Base-by-base conservation (phyloP, 2,797 vertebrate species). In the Diceros bicornis region DNA sequence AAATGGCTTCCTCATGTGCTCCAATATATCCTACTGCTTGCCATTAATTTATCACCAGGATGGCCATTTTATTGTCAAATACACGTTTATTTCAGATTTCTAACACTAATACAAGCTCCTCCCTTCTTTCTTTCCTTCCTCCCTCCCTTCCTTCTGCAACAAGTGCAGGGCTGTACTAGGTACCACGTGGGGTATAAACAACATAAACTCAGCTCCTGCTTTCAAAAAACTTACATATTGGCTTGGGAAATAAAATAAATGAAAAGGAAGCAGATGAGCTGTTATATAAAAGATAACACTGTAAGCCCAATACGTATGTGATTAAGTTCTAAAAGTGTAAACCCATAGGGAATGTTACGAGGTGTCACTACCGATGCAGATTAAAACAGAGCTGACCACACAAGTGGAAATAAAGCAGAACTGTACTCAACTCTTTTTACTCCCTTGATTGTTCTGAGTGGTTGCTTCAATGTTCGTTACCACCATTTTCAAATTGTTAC, bases 221-320 rank as follows among this genome's bases (percentile, higher is more conserved):
- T 97, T 97, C 77, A 90, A 55, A 81, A 89, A 91, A 74, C 59
- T 68, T 50, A 89, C 2, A 29, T 34, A 64, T 59, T 94, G 94
- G 71, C 62, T 94, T 52, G n/a, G 81, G 71, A 88, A 52, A 86
- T 79, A 62, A 96, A 71, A 88, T 34, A 86, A 69, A 75, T 27
- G 47, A 71, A 84, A 94, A 91, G n/a, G 64, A 92, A 93, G 47
- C 74, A 92, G 77, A 95, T 81, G 66, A 96, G 92, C 52, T 84
- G 52, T 82, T 86, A 23, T 27, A 64, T 57, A 75, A 89, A 64
- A 94, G 44, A 88, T 29, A 95, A 71, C 55, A 41, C 66, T n/a
- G 12, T 9, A 88, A 47, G 44, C 75, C 71, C 16, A 27, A 64
- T 17, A 20, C 29, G 41, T 23, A 17, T 57, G 47, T 64, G 86